Base-by-base conservation (phyloP, 2,888 invertebrate species). In the Cosmia trapezina region DNA sequence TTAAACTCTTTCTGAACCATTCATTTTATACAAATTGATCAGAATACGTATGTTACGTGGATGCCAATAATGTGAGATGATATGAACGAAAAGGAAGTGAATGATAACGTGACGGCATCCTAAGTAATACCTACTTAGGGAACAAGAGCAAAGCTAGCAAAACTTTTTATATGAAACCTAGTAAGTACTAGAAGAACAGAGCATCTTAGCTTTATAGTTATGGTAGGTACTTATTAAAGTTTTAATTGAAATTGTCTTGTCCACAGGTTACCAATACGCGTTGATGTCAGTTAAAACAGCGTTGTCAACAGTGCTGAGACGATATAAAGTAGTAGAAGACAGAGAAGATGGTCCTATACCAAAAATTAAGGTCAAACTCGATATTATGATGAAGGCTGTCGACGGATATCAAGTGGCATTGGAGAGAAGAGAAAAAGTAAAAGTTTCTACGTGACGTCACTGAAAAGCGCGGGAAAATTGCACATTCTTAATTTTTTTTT, bases 381-480 rank as follows among this genome's bases (percentile, higher is more conserved):
- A 95, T 72, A 84, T 96, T 37, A 95, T 95, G 94, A 94, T 96
- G 95, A 96, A 95, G 79, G 93, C 92, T 1, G 93, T 92, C 0
- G 94, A 95, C 22, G 94, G 91, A 0, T 95, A 94, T 73, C 80
- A 92, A 78, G 66, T 95, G 1, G 88, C 91, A 12, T 78, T 95
- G 53, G 91, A 93, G 76, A 90, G 89, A 80, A 87, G 89, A 81
- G 67, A 86, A 45, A 80, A 62, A 81, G 70, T 85, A 53, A 81
- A 62, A 64, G 57, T 57, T 60, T 33, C 65, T 33, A 51, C 60
- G 11, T 69, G 64, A 76, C 57, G 11, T 28, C 47, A 28, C 6
- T 14, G 11, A 66, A 67, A 43, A 9, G 41, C 28, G 49, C 60
- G 75, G 63, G 57, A 67, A 64, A 33, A 12, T 56, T n/a, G 54